Evolutionary conservation across 2,113 vertebrate genomes (phyloP), one percentile per base, ranked within the genome.

Genomic region (Catharus minimus): DNA sequence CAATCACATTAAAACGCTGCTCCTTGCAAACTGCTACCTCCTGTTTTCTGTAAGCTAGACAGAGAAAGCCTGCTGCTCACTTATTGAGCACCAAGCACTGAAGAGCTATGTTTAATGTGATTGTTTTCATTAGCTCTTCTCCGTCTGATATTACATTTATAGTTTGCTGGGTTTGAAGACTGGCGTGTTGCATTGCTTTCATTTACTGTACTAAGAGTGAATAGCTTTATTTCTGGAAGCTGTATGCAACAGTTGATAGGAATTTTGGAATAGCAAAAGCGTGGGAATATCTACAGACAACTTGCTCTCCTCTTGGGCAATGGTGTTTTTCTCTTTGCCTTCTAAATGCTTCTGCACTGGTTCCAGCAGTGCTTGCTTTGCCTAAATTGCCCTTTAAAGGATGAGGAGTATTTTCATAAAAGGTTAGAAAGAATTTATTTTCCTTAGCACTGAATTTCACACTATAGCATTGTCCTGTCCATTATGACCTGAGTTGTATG

Each of bases 1-100:
- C 98, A 99, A 99, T 99, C 99, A 98, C 98, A 99, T 99, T 99
- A 99, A 99, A 99, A 98, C 98, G 95, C 97, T 97, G 98, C 97
- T 98, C 97, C 97, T 98, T 98, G 97, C 98, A 98, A 98, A 98
- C 98, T 97, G 98, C 97, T 97, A 97, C 98, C 98, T 98, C 98
- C 98, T 99, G 98, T 98, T 99, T 98, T 98, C 98, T 98, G 98
- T 98, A 98, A 98, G 98, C 98, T 96, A 98, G 98, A 98, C 97
- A 98, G 97, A 97, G 97, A 97, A 96, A 97, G 97, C 97, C 96
- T 97, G 98, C 98, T 99, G 99, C 98, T 99, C 98, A 98, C 98
- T 99, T 99, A 98, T 97, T 98, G 98, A 99, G 97, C 98, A 97
- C 97, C 96, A 97, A 97, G 96, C 98, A 98, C 96, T 96, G 98